Conservation (phyloP, 1,140 invertebrate genomes). For the Radopholus similis region DNA sequence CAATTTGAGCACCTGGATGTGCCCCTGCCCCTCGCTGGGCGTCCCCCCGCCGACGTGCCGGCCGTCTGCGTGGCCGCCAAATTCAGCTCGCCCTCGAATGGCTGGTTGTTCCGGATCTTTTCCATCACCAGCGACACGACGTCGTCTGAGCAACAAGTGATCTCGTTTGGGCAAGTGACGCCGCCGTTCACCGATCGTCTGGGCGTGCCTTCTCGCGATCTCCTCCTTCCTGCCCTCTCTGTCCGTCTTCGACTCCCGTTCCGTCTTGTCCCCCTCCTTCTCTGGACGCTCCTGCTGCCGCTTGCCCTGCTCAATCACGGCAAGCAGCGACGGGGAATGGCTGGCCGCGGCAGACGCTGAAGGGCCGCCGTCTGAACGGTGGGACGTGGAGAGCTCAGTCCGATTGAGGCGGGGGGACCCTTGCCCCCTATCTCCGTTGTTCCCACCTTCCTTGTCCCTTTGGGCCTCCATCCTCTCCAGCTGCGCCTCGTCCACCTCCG, state of each 20-base stretch:
- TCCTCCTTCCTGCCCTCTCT: constrained; percentile 12
- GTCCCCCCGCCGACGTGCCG: neutral
- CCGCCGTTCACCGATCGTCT: neutral
- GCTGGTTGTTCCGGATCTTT: constrained; percentile 37
- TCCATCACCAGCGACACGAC: constrained; percentile 32
- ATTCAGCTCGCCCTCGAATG: constrained; percentile 32
- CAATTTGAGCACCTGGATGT: no score
- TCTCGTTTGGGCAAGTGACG: neutral
- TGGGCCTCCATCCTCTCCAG: neutral
- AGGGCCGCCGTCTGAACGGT: neutral
- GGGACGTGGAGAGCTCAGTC: neutral
- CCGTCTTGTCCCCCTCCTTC: neutral
- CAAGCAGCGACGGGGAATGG: neutral
- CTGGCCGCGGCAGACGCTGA: neutral
- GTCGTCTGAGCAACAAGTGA: constrained; percentile 9
- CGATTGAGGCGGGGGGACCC: neutral
- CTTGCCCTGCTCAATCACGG: neutral
- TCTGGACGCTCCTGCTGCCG: neutral
- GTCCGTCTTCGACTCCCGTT: neutral
- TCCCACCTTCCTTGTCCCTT: neutral
- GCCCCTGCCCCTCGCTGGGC: neutral
- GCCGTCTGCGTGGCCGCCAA: neutral
- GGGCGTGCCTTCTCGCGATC: constrained; percentile 5
- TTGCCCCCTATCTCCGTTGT: neutral
- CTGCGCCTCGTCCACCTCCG: neutral